Conservation (phyloP, 2,888 invertebrate species). For the Metopia argyrocephala region DNA sequence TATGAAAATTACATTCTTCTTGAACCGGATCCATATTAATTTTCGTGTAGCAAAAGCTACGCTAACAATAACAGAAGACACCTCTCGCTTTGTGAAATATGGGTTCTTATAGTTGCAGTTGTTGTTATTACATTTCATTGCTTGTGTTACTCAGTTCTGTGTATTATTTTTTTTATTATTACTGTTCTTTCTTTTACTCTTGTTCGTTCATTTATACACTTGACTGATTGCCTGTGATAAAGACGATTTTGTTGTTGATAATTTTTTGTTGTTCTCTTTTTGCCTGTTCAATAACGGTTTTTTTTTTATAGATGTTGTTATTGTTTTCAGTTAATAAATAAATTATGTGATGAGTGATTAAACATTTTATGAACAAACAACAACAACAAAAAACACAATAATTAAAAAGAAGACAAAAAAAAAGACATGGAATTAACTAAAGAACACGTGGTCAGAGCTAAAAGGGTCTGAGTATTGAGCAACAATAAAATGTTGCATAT, state of each 20-base stretch:
- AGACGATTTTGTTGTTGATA: not conserved
- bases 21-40: too few species aligned
- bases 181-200: not conserved
- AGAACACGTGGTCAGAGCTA: too few species aligned
- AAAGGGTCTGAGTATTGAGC: not conserved
- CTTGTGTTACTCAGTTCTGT: not conserved
- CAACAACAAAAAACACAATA: not conserved
- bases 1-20: too few species aligned
- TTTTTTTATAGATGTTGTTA: not conserved
- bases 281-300: not conserved
- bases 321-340: slow-evolving; percentile 57
- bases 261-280: not conserved
- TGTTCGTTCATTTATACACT: slow-evolving; percentile 29
- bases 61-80: too few species aligned
- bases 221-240: slow-evolving; percentile 31
- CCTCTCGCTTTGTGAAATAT: too few species aligned
- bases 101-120: too few species aligned
- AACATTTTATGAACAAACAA: slow-evolving; percentile 28
- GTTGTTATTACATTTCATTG: not conserved
- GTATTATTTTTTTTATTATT: not conserved
- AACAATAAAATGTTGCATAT: not conserved
- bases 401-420: not conserved
- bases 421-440: not conserved
- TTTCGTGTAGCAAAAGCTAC: too few species aligned
- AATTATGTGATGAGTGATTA: slow-evolving; percentile 62